Base-by-base conservation (phyloP, 2,113 vertebrate species). In the Trematomus loennbergii region DNA sequence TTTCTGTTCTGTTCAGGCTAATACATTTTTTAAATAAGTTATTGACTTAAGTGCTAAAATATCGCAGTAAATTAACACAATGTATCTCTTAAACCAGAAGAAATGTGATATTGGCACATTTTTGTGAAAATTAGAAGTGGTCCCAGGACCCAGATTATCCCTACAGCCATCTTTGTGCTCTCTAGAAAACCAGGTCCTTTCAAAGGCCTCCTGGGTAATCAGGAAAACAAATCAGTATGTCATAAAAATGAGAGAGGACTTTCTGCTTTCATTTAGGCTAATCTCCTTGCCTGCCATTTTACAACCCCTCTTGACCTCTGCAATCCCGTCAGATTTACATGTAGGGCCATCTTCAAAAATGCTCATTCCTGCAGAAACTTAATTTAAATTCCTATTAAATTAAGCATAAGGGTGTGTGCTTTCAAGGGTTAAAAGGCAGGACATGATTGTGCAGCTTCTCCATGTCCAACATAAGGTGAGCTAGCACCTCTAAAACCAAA, bases 401-500 rank as follows among this genome's bases (percentile, higher is more conserved):
- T 1, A 59, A 20, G 62, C 52, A 63, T 62, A 40, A 33, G 25
- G 20, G 49, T 61, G 29, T 45, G 54, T 7, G 20, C 1, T 2
- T 25, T 53, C 7, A 22, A 43, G 15, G 18, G 36, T 70, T 46
- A 54, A 68, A 70, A 45, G 20, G 3, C 20, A 29, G 59, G 53
- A 17, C 20, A 3, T 67, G 20, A n/a, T 58, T 20, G 4, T 40
- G 46, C 64, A 53, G 22, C 20, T 22, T 46, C 48, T 64, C 20
- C n/a, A 46, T 52, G 59, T 53, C 43, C 33, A 55, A 54, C 60
- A 20, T 33, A 48, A 53, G 20, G 53, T 10, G 12, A 62, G 22
- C 61, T 54, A 33, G 13, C 48, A 5, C 46, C 12, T 12, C 58
- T 62, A 74, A 57, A 72, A 62, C 22, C 73, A 61, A 57, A 77